Conservation (phyloP, 2,888 invertebrate species). For the Hedya salicella region DNA sequence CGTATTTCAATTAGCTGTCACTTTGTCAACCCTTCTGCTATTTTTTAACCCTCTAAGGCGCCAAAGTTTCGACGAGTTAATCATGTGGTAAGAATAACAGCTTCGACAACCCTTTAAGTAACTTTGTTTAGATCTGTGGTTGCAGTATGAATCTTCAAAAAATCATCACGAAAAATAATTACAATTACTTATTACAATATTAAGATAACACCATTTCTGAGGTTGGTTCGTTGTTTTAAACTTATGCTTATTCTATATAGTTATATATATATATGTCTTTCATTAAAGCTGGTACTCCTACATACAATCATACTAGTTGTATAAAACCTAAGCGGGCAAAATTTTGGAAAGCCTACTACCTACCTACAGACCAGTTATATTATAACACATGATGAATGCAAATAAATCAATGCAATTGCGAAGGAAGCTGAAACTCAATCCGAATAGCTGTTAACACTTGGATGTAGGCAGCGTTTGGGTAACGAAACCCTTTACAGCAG, state of each 20-base stretch:
- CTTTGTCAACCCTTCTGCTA: conserved; percentile 77
- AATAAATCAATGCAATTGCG: conserved; percentile 21
- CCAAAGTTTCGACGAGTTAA: conserved; percentile 45
- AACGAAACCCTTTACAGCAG: conserved; percentile 76
- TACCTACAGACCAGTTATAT: neutral
- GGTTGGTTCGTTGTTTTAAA: no score
- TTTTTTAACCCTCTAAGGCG: conserved; percentile 57
- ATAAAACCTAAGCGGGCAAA: no score
- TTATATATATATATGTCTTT: no score
- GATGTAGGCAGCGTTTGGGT: conserved; percentile 65
- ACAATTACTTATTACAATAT: no score
- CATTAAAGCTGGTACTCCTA: no score
- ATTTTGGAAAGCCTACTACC: no score
- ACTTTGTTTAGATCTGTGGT: no score
- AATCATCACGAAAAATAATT: no score
- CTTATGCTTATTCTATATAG: no score
- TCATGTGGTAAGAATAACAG: conserved; percentile 43
- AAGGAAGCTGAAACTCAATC: conserved; percentile 39
- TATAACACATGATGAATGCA: conserved; percentile 12
- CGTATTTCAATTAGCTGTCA: conserved; percentile 84
- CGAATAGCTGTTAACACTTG: conserved; percentile 58
- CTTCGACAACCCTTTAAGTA: neutral
- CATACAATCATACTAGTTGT: no score
- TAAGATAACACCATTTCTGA: no score
- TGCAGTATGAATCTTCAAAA: no score